phyloP scores from a whole-genome alignment of 2,888 invertebrate genomes.

The Chorisops tibialis region DNA sequence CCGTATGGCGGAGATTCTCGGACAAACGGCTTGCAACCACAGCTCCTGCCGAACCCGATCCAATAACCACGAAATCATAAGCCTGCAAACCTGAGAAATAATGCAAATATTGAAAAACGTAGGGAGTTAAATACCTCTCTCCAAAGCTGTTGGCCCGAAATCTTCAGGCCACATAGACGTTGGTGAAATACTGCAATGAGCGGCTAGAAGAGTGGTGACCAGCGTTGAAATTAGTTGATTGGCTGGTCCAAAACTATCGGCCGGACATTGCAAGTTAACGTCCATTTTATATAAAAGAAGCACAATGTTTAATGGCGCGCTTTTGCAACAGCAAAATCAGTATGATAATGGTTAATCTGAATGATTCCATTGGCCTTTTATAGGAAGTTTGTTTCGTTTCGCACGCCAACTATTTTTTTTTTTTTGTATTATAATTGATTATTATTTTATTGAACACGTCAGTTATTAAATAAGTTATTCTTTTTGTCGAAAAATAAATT shows the following conservation, averaged over 20 bases:
- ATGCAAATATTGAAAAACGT: neutral
- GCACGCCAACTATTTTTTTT: too few species aligned
- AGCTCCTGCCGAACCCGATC: conserved; percentile 77
- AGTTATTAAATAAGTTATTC: too few species aligned
- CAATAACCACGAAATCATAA: conserved; percentile 82
- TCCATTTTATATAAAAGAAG: too few species aligned
- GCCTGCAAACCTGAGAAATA: conserved; percentile 54
- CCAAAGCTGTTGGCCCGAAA: conserved; percentile 36
- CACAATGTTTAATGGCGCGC: too few species aligned
- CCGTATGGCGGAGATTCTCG: conserved; percentile 52
- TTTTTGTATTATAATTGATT: too few species aligned
- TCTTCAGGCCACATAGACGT: conserved; percentile 59
- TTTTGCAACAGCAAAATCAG: too few species aligned
- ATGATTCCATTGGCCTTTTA: too few species aligned
- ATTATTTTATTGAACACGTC: too few species aligned
- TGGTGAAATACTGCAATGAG: conserved; percentile 58
- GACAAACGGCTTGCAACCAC: conserved; percentile 51
- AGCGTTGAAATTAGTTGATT: conserved; percentile 56
- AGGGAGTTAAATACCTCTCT: neutral
- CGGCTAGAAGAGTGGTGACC: conserved; percentile 58
- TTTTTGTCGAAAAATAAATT: too few species aligned
- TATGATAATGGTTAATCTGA: too few species aligned
- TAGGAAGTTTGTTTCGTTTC: too few species aligned
- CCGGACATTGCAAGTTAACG: conserved; percentile 37
- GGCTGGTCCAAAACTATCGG: conserved; percentile 40